Percentiles rank a stretch among this genome's conserved stretches.
phyloP scores from a whole-genome alignment of 2,888 invertebrate genomes.

The Agriopis leucophaearia region DNA sequence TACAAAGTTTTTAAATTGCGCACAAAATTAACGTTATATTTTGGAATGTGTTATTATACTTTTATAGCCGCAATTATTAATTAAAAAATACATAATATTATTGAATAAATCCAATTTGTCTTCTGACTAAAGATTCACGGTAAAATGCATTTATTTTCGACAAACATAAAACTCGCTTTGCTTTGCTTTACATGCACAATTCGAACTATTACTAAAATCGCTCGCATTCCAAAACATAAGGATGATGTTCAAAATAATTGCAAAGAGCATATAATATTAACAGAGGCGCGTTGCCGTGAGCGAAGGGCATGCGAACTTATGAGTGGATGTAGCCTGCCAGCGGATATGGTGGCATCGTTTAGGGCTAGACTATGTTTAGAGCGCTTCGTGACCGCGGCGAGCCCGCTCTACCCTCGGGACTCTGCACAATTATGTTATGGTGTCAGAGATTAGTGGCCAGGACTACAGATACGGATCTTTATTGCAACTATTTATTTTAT shows the following conservation, averaged over 20 bases:
- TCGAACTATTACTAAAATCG: neutral
- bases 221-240: conserved; percentile 31
- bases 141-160: too few relatives aligned
- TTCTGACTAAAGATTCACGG: too few relatives aligned
- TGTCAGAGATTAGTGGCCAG: conserved; percentile 73
- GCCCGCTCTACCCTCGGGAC: conserved; percentile 73
- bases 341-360: conserved; percentile 83
- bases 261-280: conserved; percentile 33
- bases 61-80: neutral
- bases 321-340: conserved; percentile 69
- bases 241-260: conserved; percentile 41
- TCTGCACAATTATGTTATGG: conserved; percentile 78
- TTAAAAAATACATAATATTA: too few relatives aligned
- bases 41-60: neutral
- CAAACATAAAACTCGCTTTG: too few relatives aligned
- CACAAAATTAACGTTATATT: conserved; percentile 1
- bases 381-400: conserved; percentile 76
- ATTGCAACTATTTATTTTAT: conserved; percentile 64
- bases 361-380: conserved; percentile 80
- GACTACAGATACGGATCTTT: conserved; percentile 64
- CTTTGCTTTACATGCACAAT: neutral
- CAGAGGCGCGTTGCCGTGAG: conserved; percentile 27
- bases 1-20: conserved; percentile 41
- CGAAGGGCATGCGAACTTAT: conserved; percentile 62
- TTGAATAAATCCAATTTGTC: too few relatives aligned